Evolutionary conservation across 64 coral and sea anemone genomes (phyloP).

Genomic region (Orbicella faveolata): DNA sequence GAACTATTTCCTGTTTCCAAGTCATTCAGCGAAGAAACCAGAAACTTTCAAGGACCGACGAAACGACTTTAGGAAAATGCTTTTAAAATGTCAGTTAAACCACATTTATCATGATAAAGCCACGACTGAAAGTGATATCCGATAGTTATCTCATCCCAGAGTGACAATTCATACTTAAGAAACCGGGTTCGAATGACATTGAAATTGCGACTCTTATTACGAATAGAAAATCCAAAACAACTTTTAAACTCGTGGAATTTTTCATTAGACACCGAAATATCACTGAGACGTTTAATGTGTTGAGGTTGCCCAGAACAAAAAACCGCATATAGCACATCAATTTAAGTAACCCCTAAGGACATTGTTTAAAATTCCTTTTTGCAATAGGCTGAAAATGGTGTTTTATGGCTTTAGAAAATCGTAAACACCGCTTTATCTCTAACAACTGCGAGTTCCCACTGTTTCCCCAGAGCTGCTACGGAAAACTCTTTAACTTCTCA

Average conservation of each 20-base stretch:
- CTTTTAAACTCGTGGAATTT: not conserved
- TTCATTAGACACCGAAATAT: not conserved
- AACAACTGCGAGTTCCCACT: not conserved
- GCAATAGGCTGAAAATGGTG: not conserved
- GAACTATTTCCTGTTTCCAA: not conserved
- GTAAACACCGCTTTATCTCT: not conserved
- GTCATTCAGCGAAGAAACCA: too few relatives aligned
- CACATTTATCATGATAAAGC: too few relatives aligned
- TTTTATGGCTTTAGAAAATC: not conserved
- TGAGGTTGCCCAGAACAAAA: not conserved
- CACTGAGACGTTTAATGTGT: not conserved
- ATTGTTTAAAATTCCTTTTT: not conserved
- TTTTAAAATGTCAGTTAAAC: too few relatives aligned
- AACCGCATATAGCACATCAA: not conserved
- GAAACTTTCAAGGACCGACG: too few relatives aligned
- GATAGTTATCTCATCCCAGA: too few relatives aligned
- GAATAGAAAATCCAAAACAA: too few relatives aligned
- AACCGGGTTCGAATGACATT: too few relatives aligned
- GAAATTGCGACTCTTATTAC: too few relatives aligned
- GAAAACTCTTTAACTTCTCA: not conserved
- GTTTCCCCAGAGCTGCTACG: not conserved
- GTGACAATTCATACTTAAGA: too few relatives aligned
- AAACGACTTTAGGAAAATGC: too few relatives aligned
- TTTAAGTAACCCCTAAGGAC: not conserved
- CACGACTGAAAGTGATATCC: too few relatives aligned